These are phyloP conservation scores for Ianthella basta DNA, from an alignment of 37 sponge, comb jelly and placozoan genomes.

Conservation along the genomic window DNA sequence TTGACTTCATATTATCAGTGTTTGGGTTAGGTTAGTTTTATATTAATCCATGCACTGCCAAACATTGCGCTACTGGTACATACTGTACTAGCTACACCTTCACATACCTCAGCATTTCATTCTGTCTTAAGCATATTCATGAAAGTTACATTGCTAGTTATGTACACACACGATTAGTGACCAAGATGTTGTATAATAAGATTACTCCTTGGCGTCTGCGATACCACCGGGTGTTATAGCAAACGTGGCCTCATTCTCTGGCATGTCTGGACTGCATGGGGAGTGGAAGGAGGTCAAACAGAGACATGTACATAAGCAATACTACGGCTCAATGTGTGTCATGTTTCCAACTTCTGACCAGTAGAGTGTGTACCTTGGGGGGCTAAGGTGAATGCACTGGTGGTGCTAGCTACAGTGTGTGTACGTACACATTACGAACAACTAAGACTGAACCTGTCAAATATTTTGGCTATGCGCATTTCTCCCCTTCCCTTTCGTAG, in stretches of 20 bases:
- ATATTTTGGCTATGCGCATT: slow-evolving; percentile 95
- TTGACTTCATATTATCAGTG: no score
- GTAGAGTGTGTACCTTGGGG: no score
- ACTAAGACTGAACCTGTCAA: slow-evolving; percentile 78
- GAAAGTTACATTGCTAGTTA: not conserved
- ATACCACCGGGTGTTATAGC: slow-evolving; percentile 95
- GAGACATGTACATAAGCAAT: no score
- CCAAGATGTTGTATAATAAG: no score
- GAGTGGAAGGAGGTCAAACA: not conserved
- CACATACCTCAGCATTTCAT: not conserved
- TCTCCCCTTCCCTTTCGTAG: slow-evolving; percentile 98
- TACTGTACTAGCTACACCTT: not conserved
- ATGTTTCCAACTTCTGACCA: no score
- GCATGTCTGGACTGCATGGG: slow-evolving; percentile 89
- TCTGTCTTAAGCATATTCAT: not conserved
- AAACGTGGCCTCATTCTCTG: slow-evolving; percentile 98
- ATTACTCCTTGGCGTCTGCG: slow-evolving; percentile 93
- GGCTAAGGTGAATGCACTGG: no score
- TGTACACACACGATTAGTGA: not conserved
- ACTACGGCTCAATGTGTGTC: no score
- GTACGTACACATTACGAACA: not conserved
- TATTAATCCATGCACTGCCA: no score
- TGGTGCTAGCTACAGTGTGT: no score
- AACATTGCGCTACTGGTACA: no score
- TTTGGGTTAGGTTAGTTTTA: no score